Evolutionary conservation across 2,797 vertebrate genomes (phyloP).

Genomic region (Catamblyrhynchus diadema): DNA sequence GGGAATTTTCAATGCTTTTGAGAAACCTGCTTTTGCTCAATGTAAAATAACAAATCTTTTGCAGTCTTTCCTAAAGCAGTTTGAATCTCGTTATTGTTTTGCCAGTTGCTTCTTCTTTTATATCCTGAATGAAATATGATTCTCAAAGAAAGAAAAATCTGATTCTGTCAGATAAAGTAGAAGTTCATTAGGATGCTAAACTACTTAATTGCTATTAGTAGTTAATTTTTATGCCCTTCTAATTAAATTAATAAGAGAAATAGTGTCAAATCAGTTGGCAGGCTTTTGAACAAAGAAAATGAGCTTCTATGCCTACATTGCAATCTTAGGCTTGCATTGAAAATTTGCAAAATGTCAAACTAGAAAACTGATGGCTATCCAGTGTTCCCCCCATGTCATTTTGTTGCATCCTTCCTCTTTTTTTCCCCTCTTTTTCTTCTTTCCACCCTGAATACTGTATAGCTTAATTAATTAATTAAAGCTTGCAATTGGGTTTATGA

Average conservation of each 20-base stretch:
- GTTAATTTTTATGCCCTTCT: not conserved
- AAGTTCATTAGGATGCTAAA: not conserved
- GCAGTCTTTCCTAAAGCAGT: not conserved
- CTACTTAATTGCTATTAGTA: not conserved
- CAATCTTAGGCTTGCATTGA: not conserved
- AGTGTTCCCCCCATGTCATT: not conserved
- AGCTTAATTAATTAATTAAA: not conserved
- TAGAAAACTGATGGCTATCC: not conserved
- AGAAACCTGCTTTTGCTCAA: not conserved
- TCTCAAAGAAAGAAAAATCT: not conserved
- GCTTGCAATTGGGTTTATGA: not conserved
- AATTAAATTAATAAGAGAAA: not conserved
- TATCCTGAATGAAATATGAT: not conserved
- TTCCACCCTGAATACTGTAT: not conserved
- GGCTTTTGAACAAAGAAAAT: not conserved
- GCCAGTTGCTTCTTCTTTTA: not conserved
- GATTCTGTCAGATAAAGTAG: not conserved
- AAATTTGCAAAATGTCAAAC: not conserved
- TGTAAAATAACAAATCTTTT: not conserved
- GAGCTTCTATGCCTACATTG: not conserved
- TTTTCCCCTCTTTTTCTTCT: not conserved
- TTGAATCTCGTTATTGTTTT: not conserved
- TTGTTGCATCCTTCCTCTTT: not conserved
- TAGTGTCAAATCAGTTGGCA: not conserved
- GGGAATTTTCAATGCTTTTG: not conserved